Base-by-base conservation (phyloP, 1,140 invertebrate species). In the Phenacoccus solenopsis region DNA sequence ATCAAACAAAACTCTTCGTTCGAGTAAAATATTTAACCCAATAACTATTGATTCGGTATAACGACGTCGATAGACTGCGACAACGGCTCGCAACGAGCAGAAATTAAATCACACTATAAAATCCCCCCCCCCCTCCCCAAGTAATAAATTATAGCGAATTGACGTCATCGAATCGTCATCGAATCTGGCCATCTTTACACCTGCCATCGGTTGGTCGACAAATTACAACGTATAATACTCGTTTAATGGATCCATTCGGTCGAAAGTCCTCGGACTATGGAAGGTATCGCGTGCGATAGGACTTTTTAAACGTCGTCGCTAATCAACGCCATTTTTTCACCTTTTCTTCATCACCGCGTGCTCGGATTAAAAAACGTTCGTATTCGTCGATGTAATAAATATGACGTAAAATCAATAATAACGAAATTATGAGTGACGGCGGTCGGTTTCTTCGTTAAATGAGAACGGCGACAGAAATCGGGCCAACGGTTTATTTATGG, bases 91-190 rank as follows among this genome's bases (percentile, higher is more conserved):
- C 16, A 16, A 49, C 38, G 20, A 49, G n/a, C n/a, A n/a, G 38
- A 49, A 49, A 49, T 49, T 49, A 49, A 49, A 49, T 49, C 38
- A 49, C 12, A 49, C 38, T 49, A 49, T 49, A 49, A 49, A 49
- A 49, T 49, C 38, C 38, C 38, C n/a, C n/a, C n/a, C n/a, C n/a
- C n/a, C n/a, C n/a, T n/a, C n/a, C n/a, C 38, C 2, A 49, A 49
- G 38, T n/a, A 49, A 49, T 49, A 49, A 49, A 49, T 49, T 49
- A 49, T 16, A 49, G 20, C 38, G 12, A 49, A 49, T 49, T 49
- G 38, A 49, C 38, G 38, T 49, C 38, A 49, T 49, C 38, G 38
- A 49, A n/a, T 49, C 38, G 38, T 49, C 38, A 49, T 49, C 38
- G 38, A 49, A 49, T 49, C 38, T 49, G 12, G 20, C 13, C 38